Evolutionary conservation across 2,888 invertebrate genomes (phyloP).

Genomic region (Willowsia nigromaculata): DNA sequence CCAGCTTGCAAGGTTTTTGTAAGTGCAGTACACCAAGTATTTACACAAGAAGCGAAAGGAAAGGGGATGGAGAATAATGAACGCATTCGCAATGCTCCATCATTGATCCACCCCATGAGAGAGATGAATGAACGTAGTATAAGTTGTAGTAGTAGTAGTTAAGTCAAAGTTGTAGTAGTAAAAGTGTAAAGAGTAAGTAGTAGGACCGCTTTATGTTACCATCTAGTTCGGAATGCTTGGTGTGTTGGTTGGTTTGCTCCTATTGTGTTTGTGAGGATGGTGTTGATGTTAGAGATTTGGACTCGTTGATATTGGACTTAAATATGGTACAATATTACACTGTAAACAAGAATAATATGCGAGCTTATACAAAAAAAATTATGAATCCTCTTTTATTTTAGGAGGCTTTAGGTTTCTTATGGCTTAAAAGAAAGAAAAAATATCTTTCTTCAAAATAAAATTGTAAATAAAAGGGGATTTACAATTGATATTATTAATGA

Average conservation of each 20-base stretch:
- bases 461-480: too few relatives aligned
- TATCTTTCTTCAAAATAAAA: too few relatives aligned
- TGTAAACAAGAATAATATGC: too few relatives aligned
- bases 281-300: too few relatives aligned
- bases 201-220: neutral
- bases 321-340: too few relatives aligned
- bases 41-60: slow-evolving; percentile 31
- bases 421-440: too few relatives aligned
- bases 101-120: slow-evolving; percentile 76
- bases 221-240: neutral
- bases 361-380: too few relatives aligned
- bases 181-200: slow-evolving; percentile 18
- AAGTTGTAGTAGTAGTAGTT: slow-evolving; percentile 52
- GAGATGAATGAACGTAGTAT: slow-evolving; percentile 79
- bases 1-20: neutral
- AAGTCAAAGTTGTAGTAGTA: slow-evolving; percentile 51
- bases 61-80: slow-evolving; percentile 55
- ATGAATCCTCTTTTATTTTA: too few relatives aligned
- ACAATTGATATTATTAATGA: too few relatives aligned
- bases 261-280: neutral
- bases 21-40: too few relatives aligned
- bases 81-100: slow-evolving; percentile 76
- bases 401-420: too few relatives aligned
- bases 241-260: neutral
- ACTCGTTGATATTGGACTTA: too few relatives aligned